Evolutionary conservation across 2,888 invertebrate genomes (phyloP), one percentile per base, ranked within the genome.

Genomic region (Geotrupes spiniger): DNA sequence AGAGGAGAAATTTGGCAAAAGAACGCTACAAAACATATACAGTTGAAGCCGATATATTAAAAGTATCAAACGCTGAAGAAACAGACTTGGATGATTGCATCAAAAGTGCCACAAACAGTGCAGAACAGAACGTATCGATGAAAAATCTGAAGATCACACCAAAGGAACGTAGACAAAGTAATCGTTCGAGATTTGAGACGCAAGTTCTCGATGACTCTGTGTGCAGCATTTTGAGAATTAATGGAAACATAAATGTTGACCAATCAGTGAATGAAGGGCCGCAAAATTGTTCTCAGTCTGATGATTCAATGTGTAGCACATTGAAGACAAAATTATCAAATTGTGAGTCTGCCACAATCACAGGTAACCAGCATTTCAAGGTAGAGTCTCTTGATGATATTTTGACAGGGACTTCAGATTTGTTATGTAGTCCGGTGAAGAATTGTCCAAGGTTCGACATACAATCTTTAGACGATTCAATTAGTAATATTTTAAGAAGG

Each of bases 21-120:
- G 89, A 92, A 60, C 80, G 92, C 51, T 90, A 84, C 66, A 87
- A 85, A 66, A 92, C 91, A 0, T 92, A 91, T 65, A 90, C 89
- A 0, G 87, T 91, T 29, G 84, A 82, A 0, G 84, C 80, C 1
- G 80, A 78, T 49, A 73, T 83, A 63, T 73, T 77, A 1, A 75
- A 74, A 3, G 4, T 21, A 21, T 21, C 21, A 21, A 6, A 21
- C 3, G 21, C 73, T 37, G 72, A 74, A 50, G 74, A 75, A 42
- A 36, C 11, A 2, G n/a, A 15, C 1, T 3, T 4, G 3, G 3
- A 3, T 6, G 3, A 3, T 4, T n/a, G n/a, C n/a, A n/a, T n/a
- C n/a, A n/a, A n/a, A n/a, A 21, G 21, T 21, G 21, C 3, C 3
- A 21, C 21, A 6, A 4, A 33, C 9, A 8, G 12, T 4, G 10